Percentiles rank a stretch among this genome's conserved stretches.
phyloP scores from a whole-genome alignment of 1,140 invertebrate species.

The Aphaenogaster floridana region DNA sequence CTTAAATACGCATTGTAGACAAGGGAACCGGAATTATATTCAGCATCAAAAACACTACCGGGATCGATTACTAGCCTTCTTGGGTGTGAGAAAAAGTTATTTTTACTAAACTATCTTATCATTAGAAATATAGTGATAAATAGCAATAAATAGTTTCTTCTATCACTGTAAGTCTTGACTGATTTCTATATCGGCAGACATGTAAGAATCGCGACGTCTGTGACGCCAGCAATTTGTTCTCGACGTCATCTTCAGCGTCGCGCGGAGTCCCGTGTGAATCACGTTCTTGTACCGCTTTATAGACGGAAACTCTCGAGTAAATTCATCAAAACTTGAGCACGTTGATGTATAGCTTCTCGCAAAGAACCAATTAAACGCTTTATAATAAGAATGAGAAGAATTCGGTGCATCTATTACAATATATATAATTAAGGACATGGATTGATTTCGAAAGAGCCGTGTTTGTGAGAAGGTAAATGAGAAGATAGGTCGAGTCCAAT shows the following conservation, averaged over 20 bases:
- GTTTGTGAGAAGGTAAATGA: background rate
- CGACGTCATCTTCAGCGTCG: background rate
- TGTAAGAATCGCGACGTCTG: background rate
- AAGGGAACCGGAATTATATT: background rate
- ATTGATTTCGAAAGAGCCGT: background rate
- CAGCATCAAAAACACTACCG: background rate
- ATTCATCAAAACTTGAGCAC: background rate
- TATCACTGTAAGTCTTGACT: background rate
- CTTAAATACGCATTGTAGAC: no score
- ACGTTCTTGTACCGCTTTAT: background rate
- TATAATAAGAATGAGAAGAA: background rate
- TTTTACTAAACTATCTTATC: background rate
- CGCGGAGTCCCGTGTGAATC: background rate
- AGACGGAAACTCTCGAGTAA: background rate
- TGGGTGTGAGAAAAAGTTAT: background rate
- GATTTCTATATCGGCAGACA: background rate
- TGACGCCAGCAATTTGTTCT: background rate
- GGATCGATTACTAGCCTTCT: background rate
- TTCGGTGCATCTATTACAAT: background rate
- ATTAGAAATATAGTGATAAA: background rate
- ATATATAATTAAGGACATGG: background rate
- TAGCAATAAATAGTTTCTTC: background rate
- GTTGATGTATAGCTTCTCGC: background rate
- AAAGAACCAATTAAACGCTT: background rate
- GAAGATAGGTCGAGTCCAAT: background rate